Percentiles rank a stretch among this genome's conserved stretches.
phyloP scores from a whole-genome alignment of 2,888 invertebrate species.

The Acleris cristana region DNA sequence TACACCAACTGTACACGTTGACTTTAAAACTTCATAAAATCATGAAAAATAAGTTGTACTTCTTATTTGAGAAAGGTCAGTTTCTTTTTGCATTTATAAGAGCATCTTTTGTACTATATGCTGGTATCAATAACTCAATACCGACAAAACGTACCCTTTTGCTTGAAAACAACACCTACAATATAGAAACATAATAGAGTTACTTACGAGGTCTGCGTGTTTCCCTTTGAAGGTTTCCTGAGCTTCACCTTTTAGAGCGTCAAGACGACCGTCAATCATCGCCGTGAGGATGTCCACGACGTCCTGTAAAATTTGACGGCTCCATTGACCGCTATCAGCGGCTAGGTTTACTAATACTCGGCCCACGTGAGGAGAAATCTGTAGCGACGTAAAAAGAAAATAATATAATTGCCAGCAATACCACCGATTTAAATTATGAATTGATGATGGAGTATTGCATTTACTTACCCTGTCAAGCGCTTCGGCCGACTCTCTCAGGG shows the following conservation, averaged over 20 bases:
- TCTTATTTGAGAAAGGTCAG: too few species aligned
- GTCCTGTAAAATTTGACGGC: constrained; percentile 81
- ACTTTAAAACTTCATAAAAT: too few species aligned
- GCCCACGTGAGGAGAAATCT: constrained; percentile 79
- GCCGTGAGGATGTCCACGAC: constrained; percentile 83
- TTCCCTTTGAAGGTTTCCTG: constrained; percentile 66
- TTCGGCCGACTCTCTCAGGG: constrained; percentile 83
- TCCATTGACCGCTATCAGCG: constrained; percentile 83
- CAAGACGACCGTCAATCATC: constrained; percentile 55
- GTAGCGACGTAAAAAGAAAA: constrained; percentile 29
- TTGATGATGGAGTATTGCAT: neutral
- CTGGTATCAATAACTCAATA: too few species aligned
- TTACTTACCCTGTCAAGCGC: constrained; percentile 84
- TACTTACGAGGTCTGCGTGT: constrained; percentile 76
- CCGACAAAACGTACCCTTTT: too few species aligned
- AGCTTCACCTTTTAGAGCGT: constrained; percentile 52
- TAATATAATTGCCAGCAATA: constrained; percentile 18
- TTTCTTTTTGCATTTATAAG: too few species aligned
- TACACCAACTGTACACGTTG: too few species aligned
- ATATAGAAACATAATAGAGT: too few species aligned
- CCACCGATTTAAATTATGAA: neutral
- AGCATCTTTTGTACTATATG: too few species aligned
- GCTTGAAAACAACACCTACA: too few species aligned
- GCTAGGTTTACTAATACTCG: constrained; percentile 80
- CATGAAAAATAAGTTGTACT: too few species aligned